Evolutionary conservation across 2,888 invertebrate species (phyloP).

Genomic region (Acrobeloides nanus): DNA sequence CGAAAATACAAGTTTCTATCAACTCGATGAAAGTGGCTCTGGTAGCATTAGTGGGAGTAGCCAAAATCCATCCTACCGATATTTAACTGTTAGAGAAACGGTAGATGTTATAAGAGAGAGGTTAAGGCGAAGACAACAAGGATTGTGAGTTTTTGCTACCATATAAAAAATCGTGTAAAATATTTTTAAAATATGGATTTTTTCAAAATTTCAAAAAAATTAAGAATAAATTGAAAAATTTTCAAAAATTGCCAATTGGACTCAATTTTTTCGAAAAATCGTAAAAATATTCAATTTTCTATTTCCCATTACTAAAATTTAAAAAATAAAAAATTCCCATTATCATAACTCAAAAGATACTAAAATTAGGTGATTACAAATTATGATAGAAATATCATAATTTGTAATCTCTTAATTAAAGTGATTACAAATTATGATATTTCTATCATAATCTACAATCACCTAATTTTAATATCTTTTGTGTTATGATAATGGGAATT

Average conservation of each 20-base stretch:
- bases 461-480: too few relatives aligned
- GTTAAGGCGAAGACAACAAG: conserved; percentile 33
- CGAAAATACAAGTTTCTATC: too few relatives aligned
- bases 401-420: too few relatives aligned
- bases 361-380: too few relatives aligned
- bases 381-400: too few relatives aligned
- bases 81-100: conserved; percentile 44
- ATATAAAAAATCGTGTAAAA: neutral
- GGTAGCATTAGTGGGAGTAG: conserved; percentile 25
- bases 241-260: neutral
- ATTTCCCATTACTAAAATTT: too few relatives aligned
- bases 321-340: too few relatives aligned
- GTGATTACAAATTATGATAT: too few relatives aligned
- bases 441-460: neutral
- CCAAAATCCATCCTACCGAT: conserved; percentile 47
- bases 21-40: conserved; percentile 27
- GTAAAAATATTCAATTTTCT: too few relatives aligned
- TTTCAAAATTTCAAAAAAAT: neutral
- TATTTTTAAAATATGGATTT: neutral
- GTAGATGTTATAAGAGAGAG: conserved; percentile 45
- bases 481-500: too few relatives aligned
- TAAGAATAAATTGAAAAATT: neutral
- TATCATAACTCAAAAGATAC: too few relatives aligned
- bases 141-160: conserved; percentile 9
- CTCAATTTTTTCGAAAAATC: neutral